phyloP scores from a whole-genome alignment of 2,888 invertebrate species.

The Drosophila ezoana region DNA sequence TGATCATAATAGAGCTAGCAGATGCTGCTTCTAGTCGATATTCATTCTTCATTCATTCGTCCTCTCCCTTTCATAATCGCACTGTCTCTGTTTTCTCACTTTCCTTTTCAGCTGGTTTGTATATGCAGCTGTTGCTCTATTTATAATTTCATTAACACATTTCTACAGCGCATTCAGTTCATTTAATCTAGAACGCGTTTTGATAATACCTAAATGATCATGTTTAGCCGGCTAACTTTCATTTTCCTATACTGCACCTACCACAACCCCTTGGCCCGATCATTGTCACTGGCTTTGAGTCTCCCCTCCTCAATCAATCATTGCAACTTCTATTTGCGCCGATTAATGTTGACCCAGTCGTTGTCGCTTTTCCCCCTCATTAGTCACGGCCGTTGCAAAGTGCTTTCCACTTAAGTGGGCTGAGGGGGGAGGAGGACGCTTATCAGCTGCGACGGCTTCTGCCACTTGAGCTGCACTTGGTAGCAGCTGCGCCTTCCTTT shows the following conservation, averaged over 20 bases:
- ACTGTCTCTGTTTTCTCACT: slow-evolving; percentile 18
- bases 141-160: slow-evolving; percentile 70
- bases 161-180: slow-evolving; percentile 3
- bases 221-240: slow-evolving; percentile 37
- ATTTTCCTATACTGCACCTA: slow-evolving; percentile 41
- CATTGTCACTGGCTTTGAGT: neutral
- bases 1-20: neutral
- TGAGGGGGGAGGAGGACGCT: neutral
- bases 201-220: slow-evolving; percentile 2
- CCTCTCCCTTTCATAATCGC: neutral
- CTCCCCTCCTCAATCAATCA: slow-evolving; percentile 2
- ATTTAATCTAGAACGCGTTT: slow-evolving; percentile 13
- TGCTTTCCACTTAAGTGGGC: neutral
- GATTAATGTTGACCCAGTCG: slow-evolving; percentile 45
- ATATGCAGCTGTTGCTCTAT: slow-evolving; percentile 70
- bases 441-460: slow-evolving; percentile 21
- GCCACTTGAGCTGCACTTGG: slow-evolving; percentile 16
- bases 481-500: neutral
- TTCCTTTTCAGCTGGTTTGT: slow-evolving; percentile 36
- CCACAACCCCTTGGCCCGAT: neutral
- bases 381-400: slow-evolving; percentile 21
- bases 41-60: neutral
- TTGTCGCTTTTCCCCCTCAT: neutral
- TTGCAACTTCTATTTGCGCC: slow-evolving; percentile 4
- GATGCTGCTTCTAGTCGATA: neutral